phyloP scores from a whole-genome alignment of 2,113 vertebrate species.

The Cynocephalus volans region DNA sequence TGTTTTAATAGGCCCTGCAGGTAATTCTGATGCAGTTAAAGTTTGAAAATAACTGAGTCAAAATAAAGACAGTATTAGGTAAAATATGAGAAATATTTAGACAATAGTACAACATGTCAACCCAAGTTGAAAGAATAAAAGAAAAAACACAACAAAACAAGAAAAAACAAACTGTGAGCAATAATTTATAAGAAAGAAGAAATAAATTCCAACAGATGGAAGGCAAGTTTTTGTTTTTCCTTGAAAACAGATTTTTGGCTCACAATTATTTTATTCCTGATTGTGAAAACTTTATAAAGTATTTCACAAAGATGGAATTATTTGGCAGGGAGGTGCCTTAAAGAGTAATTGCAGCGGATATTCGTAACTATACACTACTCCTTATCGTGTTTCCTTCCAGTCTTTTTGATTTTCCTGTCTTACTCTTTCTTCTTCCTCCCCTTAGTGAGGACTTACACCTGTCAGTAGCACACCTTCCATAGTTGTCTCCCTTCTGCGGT shows the following conservation, averaged over 20 bases:
- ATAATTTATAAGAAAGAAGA: slow-evolving; percentile 28
- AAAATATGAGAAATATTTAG: slow-evolving; percentile 18
- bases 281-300: background rate
- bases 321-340: background rate
- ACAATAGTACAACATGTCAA: background rate
- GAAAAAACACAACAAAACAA: background rate
- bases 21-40: background rate
- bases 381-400: background rate
- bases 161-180: background rate
- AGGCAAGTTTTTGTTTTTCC: background rate
- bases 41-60: background rate
- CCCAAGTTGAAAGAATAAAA: background rate
- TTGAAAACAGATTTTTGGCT: slow-evolving; percentile 43
- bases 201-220: background rate
- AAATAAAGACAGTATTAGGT: background rate
- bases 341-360: background rate
- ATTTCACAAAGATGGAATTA: background rate
- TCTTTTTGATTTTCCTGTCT: background rate
- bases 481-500: background rate
- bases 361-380: background rate
- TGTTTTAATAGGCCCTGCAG: background rate
- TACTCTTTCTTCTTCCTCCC: background rate
- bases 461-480: background rate
- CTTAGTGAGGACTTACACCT: background rate
- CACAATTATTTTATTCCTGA: background rate